These are phyloP conservation scores for Callochromis pleurospilus DNA, from an alignment of 2,113 vertebrate genomes.

Conservation along the genomic window DNA sequence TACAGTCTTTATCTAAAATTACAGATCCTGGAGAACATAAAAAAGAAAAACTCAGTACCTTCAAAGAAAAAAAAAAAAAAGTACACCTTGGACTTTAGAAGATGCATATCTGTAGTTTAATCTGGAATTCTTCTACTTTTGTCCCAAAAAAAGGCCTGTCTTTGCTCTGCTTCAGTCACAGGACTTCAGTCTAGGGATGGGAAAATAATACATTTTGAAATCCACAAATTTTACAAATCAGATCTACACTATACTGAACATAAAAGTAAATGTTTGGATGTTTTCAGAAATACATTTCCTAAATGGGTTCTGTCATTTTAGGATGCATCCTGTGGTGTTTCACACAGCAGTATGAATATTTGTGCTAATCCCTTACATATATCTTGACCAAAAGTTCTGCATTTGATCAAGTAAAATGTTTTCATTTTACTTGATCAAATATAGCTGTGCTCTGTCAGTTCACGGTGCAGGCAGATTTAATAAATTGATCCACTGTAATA, in stretches of 20 bases:
- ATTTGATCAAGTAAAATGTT: neutral
- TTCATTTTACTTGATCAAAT: neutral
- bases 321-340: neutral
- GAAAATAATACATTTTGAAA: neutral
- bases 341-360: neutral
- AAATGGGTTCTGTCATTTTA: neutral
- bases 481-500: neutral
- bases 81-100: neutral
- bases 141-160: constrained; percentile 6
- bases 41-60: neutral
- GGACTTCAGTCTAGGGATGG: neutral
- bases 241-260: neutral
- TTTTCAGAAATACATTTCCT: neutral
- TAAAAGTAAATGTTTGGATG: neutral
- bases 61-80: neutral
- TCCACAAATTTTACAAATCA: neutral
- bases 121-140: constrained; percentile 7
- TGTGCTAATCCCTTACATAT: neutral
- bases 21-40: neutral
- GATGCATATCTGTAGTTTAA: neutral
- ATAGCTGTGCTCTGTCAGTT: neutral
- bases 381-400: neutral
- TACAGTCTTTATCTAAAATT: constrained; percentile 11
- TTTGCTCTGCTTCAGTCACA: neutral
- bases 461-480: neutral